Percentiles rank a stretch among this genome's conserved stretches.
Evolutionary conservation across 2,888 invertebrate species (phyloP).

Genomic region (Tetropium fuscum): DNA sequence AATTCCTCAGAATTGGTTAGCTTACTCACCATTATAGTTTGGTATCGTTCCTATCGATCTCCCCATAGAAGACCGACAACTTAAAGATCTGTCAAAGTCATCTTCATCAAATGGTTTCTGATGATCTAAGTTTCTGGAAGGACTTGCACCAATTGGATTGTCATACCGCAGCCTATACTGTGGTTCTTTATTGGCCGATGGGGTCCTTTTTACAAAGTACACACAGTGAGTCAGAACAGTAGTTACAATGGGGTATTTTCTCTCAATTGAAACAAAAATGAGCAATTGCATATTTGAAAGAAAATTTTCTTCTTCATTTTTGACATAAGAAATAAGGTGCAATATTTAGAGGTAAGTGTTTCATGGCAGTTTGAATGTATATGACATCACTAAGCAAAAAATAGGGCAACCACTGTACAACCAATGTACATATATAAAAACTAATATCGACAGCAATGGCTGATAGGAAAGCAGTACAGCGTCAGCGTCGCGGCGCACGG

Average conservation of each 20-base stretch:
- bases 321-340: no score
- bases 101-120: constrained; percentile 86
- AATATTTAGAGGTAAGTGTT: no score
- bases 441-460: no score
- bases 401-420: neutral
- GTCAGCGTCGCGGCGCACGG: no score
- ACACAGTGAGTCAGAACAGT: no score
- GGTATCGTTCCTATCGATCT: constrained; percentile 79
- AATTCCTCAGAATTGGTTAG: neutral
- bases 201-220: constrained; percentile 74
- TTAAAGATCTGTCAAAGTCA: constrained; percentile 77
- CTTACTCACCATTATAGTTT: constrained; percentile 83
- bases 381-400: neutral
- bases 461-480: no score
- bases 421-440: no score
- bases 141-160: constrained; percentile 98
- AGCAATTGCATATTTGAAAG: no score
- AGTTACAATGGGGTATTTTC: no score
- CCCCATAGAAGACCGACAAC: constrained; percentile 82
- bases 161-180: constrained; percentile 91
- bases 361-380: no score
- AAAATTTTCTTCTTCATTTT: no score
- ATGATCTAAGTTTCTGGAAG: constrained; percentile 93
- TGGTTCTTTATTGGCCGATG: constrained; percentile 91
- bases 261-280: no score